phyloP scores from a whole-genome alignment of 2,888 invertebrate species.

The Caenorhabditis panamensis region DNA sequence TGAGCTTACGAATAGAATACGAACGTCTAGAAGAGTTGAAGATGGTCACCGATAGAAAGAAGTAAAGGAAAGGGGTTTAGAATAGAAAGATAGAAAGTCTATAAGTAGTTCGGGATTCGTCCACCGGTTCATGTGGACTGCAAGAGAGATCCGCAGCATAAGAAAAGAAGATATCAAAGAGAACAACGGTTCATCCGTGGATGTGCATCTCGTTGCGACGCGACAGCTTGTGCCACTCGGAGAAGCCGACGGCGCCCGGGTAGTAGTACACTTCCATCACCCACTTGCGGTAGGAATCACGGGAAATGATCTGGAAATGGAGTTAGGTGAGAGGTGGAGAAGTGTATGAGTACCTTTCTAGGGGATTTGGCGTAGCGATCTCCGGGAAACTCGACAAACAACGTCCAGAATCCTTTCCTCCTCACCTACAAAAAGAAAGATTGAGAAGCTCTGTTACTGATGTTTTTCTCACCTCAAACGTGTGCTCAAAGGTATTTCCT shows the following conservation, averaged over 20 bases:
- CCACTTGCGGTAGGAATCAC: conserved; percentile 80
- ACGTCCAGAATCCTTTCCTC: conserved; percentile 80
- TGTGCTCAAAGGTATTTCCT: conserved; percentile 80
- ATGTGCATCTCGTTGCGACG: conserved; percentile 59
- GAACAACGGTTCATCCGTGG: conserved; percentile 40
- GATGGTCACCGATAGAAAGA: conserved; percentile 33
- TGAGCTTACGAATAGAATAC: not conserved
- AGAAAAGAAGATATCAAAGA: not conserved
- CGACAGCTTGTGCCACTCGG: conserved; percentile 72
- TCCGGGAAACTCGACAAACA: conserved; percentile 81
- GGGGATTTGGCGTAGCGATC: conserved; percentile 80
- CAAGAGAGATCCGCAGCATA: conserved; percentile 43
- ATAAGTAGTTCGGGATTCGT: conserved; percentile 24
- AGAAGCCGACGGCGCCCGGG: conserved; percentile 76
- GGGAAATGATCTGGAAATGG: conserved; percentile 76
- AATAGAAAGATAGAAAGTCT: conserved; percentile 9
- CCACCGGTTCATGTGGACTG: conserved; percentile 45
- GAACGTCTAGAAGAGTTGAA: conserved; percentile 6
- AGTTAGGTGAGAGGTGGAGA: not conserved
- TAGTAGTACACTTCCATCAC: conserved; percentile 80
- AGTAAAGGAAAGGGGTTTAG: conserved; percentile 1
- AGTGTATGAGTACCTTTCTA: conserved; percentile 69
- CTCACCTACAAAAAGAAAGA: conserved; percentile 69
- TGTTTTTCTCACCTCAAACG: conserved; percentile 77
- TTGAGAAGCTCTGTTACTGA: not conserved